Evolutionary conservation across 30 jellyfish, hydroid and myxozoan genomes (phyloP), one percentile per base, ranked within the genome.

Genomic region (Pseudorhiza aurosa): DNA sequence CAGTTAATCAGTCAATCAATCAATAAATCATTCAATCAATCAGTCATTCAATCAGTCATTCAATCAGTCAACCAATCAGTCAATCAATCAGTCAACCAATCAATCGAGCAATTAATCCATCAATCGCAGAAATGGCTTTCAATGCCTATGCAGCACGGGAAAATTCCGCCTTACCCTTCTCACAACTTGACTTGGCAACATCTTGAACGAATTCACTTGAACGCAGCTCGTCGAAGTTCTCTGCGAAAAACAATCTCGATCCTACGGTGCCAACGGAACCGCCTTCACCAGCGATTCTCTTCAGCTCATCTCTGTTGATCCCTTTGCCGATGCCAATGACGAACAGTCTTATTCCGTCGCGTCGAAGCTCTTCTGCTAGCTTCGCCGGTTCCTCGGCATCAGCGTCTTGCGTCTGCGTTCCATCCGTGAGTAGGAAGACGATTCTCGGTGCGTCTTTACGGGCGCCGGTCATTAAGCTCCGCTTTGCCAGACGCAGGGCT

Each of bases 241-340:
- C 62, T 11, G 97, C 96, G 1, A 67, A 68, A 70, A n/a, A 90
- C 42, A 80, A 73, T 56, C 77, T 65, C 7, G 81, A 18, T 19
- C 56, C 59, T 11, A 69, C 58, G 21, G n/a, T n/a, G n/a, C n/a
- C n/a, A n/a, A n/a, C n/a, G n/a, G n/a, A n/a, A n/a, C n/a, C n/a
- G n/a, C n/a, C n/a, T 22, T 94, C 96, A 47, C 96, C 96, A 39
- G 96, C 96, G 46, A 90, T 76, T 43, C 71, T 76, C 45, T 62
- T 77, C 57, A 90, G 82, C 79, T 90, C 96, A 30, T 89, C 80
- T 22, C 55, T 42, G 45, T 90, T 83, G 10, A 77, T 58, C 8
- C 91, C 92, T 17, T 33, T 24, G 44, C 97, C 97, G 15, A 90
- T 90, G 60, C 97, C 97, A 14, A 90, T 75, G 58, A 71, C 89